Evolutionary conservation across 1,140 invertebrate genomes (phyloP).

Genomic region (Drosophila melanogaster): DNA sequence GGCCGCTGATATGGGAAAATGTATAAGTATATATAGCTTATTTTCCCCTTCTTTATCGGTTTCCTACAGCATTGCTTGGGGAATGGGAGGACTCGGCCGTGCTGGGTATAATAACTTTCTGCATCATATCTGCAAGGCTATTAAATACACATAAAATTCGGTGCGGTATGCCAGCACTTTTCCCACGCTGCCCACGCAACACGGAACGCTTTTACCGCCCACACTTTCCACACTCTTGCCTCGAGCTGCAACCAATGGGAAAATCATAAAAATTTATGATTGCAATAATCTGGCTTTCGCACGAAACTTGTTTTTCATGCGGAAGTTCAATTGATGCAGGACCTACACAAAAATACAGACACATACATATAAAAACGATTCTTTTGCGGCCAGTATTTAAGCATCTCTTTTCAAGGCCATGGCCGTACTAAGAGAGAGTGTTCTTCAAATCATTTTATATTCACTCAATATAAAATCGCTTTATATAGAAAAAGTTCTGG

Average conservation of each 20-base stretch:
- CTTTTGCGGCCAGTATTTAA: neutral
- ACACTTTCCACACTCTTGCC: slow-evolving; percentile 24
- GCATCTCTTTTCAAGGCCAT: slow-evolving; percentile 16
- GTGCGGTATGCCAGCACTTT: slow-evolving; percentile 37
- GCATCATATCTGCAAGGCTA: slow-evolving; percentile 74
- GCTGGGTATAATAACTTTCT: slow-evolving; percentile 70
- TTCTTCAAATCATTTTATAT: no score
- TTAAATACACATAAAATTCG: slow-evolving; percentile 73
- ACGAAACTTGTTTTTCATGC: slow-evolving; percentile 50
- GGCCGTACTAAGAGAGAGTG: neutral
- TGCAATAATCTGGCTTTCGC: slow-evolving; percentile 68
- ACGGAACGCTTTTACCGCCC: slow-evolving; percentile 4
- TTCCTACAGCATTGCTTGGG: slow-evolving; percentile 4
- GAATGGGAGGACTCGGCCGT: neutral
- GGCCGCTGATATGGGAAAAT: slow-evolving; percentile 9
- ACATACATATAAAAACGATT: slow-evolving; percentile 42
- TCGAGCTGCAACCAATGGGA: slow-evolving; percentile 57
- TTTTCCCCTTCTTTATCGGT: slow-evolving; percentile 16
- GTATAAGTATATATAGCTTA: slow-evolving; percentile 15
- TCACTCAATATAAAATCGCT: no score
- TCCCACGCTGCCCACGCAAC: slow-evolving; percentile 40
- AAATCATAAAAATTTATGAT: slow-evolving; percentile 80
- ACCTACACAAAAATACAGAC: slow-evolving; percentile 37
- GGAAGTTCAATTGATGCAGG: slow-evolving; percentile 37
- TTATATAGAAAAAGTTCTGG: no score